Evolutionary conservation across 2,113 vertebrate genomes (phyloP).

Genomic region (Poicephalus meyeri): DNA sequence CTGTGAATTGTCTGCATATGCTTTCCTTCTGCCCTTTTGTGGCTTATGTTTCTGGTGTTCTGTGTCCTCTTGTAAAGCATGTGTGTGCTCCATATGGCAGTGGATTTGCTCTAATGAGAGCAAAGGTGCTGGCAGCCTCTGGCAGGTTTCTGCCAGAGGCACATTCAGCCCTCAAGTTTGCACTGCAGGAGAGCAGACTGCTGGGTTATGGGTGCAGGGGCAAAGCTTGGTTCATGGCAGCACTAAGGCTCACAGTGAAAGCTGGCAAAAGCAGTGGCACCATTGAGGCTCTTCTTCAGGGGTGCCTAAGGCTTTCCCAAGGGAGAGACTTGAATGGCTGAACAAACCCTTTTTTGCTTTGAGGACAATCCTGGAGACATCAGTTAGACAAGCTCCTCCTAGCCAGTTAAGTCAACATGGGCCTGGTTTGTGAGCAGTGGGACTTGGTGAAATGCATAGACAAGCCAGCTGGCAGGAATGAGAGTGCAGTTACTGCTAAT

Average conservation of each 20-base stretch:
- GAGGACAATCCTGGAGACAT: not conserved
- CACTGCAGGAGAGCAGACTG: fast-evolving
- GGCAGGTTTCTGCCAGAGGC: not conserved
- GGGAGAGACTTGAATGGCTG: not conserved
- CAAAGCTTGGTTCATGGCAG: not conserved
- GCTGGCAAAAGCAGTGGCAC: not conserved
- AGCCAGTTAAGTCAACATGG: not conserved
- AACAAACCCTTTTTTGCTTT: not conserved
- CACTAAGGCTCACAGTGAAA: fast-evolving
- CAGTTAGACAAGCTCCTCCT: not conserved
- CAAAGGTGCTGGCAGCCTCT: not conserved
- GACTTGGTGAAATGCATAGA: not conserved
- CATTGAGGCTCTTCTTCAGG: not conserved
- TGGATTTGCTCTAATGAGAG: fast-evolving
- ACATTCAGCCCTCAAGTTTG: fast-evolving
- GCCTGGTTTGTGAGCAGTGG: not conserved
- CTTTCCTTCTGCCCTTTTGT: not conserved
- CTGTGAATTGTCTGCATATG: not conserved
- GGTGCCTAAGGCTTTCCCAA: not conserved
- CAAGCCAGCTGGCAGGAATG: not conserved
- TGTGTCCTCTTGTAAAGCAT: not conserved
- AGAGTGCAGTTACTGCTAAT: not conserved
- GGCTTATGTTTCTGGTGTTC: not conserved
- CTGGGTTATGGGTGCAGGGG: too few species aligned
- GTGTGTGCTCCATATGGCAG: fast-evolving